phyloP scores from a whole-genome alignment of 2,797 vertebrate species.

The Lemur catta region DNA sequence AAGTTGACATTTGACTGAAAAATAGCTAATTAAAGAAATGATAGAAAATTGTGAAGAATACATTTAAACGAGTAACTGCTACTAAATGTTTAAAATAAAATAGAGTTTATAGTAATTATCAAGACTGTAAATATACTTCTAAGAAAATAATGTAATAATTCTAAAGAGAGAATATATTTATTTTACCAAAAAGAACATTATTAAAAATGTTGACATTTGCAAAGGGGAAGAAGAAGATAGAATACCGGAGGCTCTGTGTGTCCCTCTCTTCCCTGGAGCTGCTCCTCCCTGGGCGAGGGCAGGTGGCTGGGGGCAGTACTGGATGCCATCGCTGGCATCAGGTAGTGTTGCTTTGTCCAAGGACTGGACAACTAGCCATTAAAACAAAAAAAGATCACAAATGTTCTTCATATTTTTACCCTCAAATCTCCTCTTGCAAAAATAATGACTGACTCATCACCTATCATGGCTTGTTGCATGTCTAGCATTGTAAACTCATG shows the following conservation, averaged over 20 bases:
- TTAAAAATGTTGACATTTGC: slow-evolving; percentile 46
- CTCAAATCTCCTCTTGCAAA: not conserved
- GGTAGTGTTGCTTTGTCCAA: not conserved
- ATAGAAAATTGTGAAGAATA: slow-evolving; percentile 34
- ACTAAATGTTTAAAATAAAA: not conserved
- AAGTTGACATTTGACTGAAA: not conserved
- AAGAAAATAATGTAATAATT: slow-evolving; percentile 6
- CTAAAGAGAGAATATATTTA: slow-evolving; percentile 51
- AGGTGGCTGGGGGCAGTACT: too few relatives aligned
- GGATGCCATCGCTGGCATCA: not conserved
- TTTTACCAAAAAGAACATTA: slow-evolving; percentile 53
- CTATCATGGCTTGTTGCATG: not conserved
- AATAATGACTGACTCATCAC: not conserved
- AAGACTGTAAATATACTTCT: slow-evolving; percentile 37
- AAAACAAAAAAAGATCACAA: not conserved
- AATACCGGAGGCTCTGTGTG: too few relatives aligned
- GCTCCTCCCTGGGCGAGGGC: too few relatives aligned
- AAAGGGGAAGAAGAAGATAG: not conserved
- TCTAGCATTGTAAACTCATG: too few relatives aligned
- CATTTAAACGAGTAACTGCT: slow-evolving; percentile 65
- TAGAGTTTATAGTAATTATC: slow-evolving; percentile 57
- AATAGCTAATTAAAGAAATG: slow-evolving; percentile 15
- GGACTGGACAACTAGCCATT: not conserved
- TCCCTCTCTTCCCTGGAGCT: not conserved
- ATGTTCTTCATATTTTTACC: not conserved